These are phyloP conservation scores for Osmoderma eremita DNA, from an alignment of 2,888 invertebrate species.

Conservation along the genomic window DNA sequence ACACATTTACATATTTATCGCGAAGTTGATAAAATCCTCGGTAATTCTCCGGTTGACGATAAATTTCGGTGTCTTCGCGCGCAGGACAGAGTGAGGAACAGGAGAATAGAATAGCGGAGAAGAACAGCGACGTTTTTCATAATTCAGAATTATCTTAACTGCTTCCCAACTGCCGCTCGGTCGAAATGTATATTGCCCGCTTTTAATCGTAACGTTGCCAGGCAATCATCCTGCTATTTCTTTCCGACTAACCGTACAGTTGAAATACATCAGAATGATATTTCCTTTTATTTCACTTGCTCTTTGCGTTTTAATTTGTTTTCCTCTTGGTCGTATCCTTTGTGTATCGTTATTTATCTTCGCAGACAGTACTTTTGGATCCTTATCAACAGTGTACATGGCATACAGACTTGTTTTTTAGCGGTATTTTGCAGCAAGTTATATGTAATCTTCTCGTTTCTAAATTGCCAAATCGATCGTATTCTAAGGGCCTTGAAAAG, in stretches of 20 bases:
- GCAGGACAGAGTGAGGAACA: not conserved
- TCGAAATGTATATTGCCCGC: constrained; percentile 18
- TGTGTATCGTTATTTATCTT: too few relatives aligned
- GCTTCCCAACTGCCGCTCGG: constrained; percentile 8
- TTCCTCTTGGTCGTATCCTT: too few relatives aligned
- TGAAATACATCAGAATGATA: too few relatives aligned
- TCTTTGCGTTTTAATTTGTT: too few relatives aligned
- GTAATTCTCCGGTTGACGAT: constrained; percentile 29
- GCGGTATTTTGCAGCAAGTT: too few relatives aligned
- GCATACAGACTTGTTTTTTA: too few relatives aligned
- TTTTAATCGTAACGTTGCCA: constrained; percentile 9
- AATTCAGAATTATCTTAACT: constrained; percentile 36
- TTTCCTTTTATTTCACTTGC: too few relatives aligned
- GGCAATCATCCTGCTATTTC: not conserved
- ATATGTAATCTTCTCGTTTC: constrained; percentile 15
- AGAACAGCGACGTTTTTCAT: constrained; percentile 17
- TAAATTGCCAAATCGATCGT: constrained; percentile 16
- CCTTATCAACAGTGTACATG: too few relatives aligned
- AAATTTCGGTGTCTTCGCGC: constrained; percentile 14
- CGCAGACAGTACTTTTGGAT: too few relatives aligned
- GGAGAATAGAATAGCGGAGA: not conserved
- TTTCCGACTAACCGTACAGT: not conserved
- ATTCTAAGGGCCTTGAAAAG: too few relatives aligned
- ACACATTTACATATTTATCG: constrained; percentile 35
- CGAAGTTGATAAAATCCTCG: constrained; percentile 28